Base-by-base conservation (phyloP, 2,797 vertebrate genomes). In the Labeo calbasu region DNA sequence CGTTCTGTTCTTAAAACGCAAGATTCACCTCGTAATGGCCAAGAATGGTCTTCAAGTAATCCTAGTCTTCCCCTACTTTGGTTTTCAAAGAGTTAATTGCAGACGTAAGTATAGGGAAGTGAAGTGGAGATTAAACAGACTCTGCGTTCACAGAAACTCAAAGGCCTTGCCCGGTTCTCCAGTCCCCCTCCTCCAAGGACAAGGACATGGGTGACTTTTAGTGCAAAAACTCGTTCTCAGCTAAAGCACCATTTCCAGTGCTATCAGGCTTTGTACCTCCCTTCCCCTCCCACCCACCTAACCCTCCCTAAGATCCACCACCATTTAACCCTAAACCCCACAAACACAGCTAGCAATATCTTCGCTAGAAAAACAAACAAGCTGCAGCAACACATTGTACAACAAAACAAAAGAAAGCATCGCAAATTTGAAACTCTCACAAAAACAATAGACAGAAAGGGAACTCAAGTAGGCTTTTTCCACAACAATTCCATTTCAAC, bases 181-280 rank as follows among this genome's bases (percentile, higher is more conserved):
- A 89, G 92, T 88, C 91, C 92, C 91, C 89, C 88, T 91, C 89
- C 91, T 89, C 91, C 88, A 92, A 94, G 94, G 94, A 95, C 89
- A 90, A 93, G 93, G 91, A 94, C 93, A 91, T 92, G 55, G 79
- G 43, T 79, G 93, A 88, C 94, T 91, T 93, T 94, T 96, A 96
- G 95, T 96, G 95, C 95, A 96, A 86, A 95, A 92, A 92, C 93
- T 94, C 94, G 93, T 93, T 93, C 93, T 95, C 94, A 94, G 94
- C 94, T 94, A 92, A 95, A 95, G 95, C 95, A 95, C 94, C 91
- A 91, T 85, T 93, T 95, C 93, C 94, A 95, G 95, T 95, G 95
- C 94, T 94, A 92, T 94, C 94, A 95, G 94, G 94, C 92, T 94
- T 94, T 92, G 71, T 87, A 90, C 91, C 93, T 92, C 93, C 90